These are phyloP conservation scores for Pocillopora damicornis DNA, from an alignment of 64 coral and sea anemone genomes.

Conservation along the genomic window DNA sequence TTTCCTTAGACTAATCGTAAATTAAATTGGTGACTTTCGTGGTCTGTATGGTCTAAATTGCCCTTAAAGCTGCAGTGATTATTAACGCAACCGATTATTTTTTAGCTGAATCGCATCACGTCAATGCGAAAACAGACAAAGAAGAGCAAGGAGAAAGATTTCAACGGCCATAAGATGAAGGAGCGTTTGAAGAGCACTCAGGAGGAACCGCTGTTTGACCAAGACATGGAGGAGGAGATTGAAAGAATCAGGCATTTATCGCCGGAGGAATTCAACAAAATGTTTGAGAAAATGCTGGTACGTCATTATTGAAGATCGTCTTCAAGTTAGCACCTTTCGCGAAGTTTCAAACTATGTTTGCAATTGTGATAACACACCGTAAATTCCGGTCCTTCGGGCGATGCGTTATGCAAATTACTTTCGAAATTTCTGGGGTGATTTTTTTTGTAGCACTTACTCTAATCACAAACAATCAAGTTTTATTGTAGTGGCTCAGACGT, in stretches of 20 bases:
- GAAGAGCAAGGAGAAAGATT: conserved; percentile 65
- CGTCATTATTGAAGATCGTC: not conserved
- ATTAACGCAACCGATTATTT: conserved; percentile 2
- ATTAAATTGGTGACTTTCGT: not conserved
- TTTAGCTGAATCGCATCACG: conserved; percentile 72
- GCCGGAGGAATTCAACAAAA: conserved; percentile 80
- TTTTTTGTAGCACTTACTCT: not conserved
- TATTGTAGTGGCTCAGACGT: not conserved
- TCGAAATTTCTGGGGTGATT: not conserved
- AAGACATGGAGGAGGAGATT: conserved; percentile 83
- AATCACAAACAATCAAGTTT: not conserved
- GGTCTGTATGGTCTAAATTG: not conserved
- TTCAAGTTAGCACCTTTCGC: not conserved
- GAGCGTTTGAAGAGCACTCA: conserved; percentile 66
- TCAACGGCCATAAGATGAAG: conserved; percentile 66
- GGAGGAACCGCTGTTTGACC: conserved; percentile 56
- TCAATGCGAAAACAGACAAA: conserved; percentile 87
- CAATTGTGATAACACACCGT: not conserved
- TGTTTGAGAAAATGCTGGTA: conserved; percentile 97
- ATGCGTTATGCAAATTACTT: not conserved
- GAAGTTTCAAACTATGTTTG: not conserved
- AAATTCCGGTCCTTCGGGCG: not conserved
- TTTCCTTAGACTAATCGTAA: not conserved
- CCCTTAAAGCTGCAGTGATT: conserved; percentile 18
- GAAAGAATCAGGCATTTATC: conserved; percentile 71